Evolutionary conservation across 2,113 vertebrate species (phyloP).

Genomic region (Eudorcas thomsonii): DNA sequence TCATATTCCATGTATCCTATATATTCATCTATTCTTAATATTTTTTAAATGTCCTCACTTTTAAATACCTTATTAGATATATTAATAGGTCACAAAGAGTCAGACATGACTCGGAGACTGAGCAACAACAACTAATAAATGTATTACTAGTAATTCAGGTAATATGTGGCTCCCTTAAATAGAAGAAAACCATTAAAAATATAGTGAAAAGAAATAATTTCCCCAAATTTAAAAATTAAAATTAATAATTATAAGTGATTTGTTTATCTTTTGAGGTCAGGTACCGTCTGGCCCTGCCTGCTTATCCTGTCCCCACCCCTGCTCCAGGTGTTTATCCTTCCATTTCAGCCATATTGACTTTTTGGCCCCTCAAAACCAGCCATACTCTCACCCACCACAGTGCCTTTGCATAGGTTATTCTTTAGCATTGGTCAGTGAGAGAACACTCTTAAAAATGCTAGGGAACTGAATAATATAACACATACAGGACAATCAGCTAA

Average conservation of each 20-base stretch:
- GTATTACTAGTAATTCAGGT: neutral
- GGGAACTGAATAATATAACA: neutral
- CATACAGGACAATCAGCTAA: neutral
- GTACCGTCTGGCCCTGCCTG: accelerated
- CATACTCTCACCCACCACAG: neutral
- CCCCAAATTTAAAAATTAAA: neutral
- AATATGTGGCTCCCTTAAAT: neutral
- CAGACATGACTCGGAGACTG: neutral
- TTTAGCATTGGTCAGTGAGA: neutral
- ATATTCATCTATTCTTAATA: neutral
- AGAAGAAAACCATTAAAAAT: neutral
- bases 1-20: neutral
- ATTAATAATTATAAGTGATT: neutral
- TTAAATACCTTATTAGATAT: neutral
- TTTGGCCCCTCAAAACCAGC: neutral
- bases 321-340: neutral
- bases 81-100: neutral
- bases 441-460: neutral
- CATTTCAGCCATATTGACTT: neutral
- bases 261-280: neutral
- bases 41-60: neutral
- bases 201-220: neutral
- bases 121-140: neutral
- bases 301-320: neutral
- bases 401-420: neutral